Evolutionary conservation across 2,888 invertebrate genomes (phyloP).

Genomic region (Drosophila ezoana): DNA sequence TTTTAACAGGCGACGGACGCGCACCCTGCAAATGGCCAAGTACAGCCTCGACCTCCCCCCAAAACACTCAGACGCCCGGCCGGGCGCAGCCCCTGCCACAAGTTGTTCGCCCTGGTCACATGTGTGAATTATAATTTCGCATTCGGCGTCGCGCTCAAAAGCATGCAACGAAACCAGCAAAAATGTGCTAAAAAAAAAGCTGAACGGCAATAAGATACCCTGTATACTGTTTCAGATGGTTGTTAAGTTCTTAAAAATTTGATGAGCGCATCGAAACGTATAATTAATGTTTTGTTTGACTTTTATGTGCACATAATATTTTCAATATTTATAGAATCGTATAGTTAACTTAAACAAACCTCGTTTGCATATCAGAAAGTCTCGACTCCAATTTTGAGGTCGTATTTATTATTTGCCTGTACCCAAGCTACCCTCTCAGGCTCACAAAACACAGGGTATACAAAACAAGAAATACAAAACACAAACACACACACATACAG

Average conservation of each 20-base stretch:
- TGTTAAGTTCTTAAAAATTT: neutral
- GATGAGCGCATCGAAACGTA: too few species aligned
- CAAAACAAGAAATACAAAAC: slow-evolving; percentile 52
- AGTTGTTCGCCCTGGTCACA: slow-evolving; percentile 63
- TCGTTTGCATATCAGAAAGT: too few species aligned
- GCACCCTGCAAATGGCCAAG: slow-evolving; percentile 61
- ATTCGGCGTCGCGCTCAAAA: slow-evolving; percentile 75
- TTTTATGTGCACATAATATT: too few species aligned
- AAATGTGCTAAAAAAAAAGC: neutral
- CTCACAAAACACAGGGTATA: slow-evolving; percentile 3
- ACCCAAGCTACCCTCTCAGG: neutral
- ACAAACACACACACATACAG: slow-evolving; percentile 28
- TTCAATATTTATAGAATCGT: too few species aligned
- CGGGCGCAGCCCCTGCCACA: slow-evolving; percentile 14
- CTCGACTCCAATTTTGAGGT: neutral
- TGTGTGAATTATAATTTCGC: slow-evolving; percentile 82
- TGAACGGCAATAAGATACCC: slow-evolving; percentile 14
- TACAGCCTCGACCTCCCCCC: neutral
- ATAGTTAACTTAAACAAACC: too few species aligned
- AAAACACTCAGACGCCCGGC: slow-evolving; percentile 30
- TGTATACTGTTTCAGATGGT: neutral
- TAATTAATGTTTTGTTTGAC: too few species aligned
- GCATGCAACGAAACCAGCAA: slow-evolving; percentile 62
- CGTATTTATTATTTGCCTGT: neutral
- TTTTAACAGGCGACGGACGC: slow-evolving; percentile 66